Base-by-base conservation (phyloP, 2,888 invertebrate genomes). In the Acleris cristana region DNA sequence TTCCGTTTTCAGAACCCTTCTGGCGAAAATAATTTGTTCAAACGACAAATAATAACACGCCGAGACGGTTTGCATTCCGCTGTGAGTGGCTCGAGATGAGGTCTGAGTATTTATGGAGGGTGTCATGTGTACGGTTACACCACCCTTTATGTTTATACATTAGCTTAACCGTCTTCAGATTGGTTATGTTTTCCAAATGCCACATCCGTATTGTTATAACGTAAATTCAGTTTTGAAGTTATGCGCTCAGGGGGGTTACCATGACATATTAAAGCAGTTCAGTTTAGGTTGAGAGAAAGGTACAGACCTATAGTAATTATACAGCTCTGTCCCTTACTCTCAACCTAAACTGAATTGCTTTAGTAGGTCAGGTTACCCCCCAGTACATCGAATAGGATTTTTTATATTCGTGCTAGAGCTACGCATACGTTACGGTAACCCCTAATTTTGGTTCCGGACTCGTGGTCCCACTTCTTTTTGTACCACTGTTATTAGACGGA, bases 1-100 rank as follows among this genome's bases (percentile, higher is more conserved):
- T 62, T 34, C 19, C 40, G 48, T 52, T 57, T 57, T 62, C 30
- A 48, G 67, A 63, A 58, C 63, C 67, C 62, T 57, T 62, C 52
- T 56, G 66, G 51, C 10, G 23, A 61, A 66, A 57, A 62, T 61
- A 52, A 55, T 62, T 57, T 45, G 44, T 62, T 52, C 23, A 5
- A 53, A 14, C 26, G 21, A 57, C 56, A 62, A 66, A 66, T 61
- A 66, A 56, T 60, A 60, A 60, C 60, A 59, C 49, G 49, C 18
- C 40, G 26, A 26, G 34, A 30, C 49, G 19, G 64, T 52, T 64
- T 30, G 44, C 52, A 49, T 56, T 26, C 40, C 40, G 5, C 51
- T 51, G 40, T 48, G 23, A 55, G 53, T 54, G 54, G 48, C 21
- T 49, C 52, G 5, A 23, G 56, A n/a, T 34, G 26, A 18, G 23